Evolutionary conservation across 2,113 vertebrate species (phyloP).

Genomic region (Arizona elegans): DNA sequence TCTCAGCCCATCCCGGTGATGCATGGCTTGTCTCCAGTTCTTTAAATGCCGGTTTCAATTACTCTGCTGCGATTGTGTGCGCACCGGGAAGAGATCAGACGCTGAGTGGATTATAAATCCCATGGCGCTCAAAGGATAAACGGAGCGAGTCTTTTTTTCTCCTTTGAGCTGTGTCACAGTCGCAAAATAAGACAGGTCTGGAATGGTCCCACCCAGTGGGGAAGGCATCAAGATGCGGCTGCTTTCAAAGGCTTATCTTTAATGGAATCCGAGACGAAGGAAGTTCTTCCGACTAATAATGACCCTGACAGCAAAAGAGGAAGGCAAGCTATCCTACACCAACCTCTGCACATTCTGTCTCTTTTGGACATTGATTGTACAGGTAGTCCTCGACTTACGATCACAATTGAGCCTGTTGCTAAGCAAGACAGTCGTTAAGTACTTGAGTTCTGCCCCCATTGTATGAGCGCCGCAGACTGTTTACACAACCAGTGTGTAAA

Average conservation of each 20-base stretch:
- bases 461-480: neutral
- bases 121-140: accelerated
- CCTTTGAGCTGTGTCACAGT: too few species aligned
- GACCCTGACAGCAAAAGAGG: neutral
- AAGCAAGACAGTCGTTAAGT: too few species aligned
- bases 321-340: neutral
- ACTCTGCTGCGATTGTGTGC: neutral
- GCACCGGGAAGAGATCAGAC: neutral
- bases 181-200: neutral
- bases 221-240: neutral
- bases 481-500: neutral
- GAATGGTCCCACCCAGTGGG: neutral
- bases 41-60: neutral
- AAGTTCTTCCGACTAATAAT: neutral
- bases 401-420: too few species aligned
- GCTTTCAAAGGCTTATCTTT: conserved; percentile 16
- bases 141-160: too few species aligned
- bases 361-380: neutral
- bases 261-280: conserved; percentile 17
- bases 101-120: neutral
- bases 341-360: neutral
- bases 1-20: neutral
- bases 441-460: too few species aligned
- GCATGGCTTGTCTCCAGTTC: neutral
- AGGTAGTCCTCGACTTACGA: too few species aligned